These are phyloP conservation scores for Lepidostoma basale DNA, from an alignment of 1,140 invertebrate species.

Conservation along the genomic window DNA sequence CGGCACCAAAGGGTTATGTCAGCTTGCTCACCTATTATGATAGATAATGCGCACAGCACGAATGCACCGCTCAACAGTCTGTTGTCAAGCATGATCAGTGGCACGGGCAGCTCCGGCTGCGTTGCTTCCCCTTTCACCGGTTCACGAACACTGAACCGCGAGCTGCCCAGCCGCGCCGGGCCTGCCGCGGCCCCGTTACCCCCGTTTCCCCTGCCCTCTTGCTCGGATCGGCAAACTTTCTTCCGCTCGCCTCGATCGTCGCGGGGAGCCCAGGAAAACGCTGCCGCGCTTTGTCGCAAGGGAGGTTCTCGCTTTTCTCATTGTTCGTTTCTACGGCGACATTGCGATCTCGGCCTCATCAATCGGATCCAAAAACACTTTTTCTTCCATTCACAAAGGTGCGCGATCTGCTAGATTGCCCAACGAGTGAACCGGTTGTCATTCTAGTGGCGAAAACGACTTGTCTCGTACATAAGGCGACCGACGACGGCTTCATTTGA, in stretches of 20 bases:
- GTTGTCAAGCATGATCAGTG: slow-evolving; percentile 27
- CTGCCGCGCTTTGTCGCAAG: slow-evolving; percentile 3
- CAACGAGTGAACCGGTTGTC: slow-evolving; percentile 7
- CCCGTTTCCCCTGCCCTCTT: neutral
- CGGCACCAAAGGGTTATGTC: slow-evolving; percentile 15
- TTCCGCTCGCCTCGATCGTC: slow-evolving; percentile 40
- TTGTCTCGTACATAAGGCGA: neutral
- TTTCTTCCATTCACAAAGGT: neutral
- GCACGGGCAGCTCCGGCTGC: slow-evolving; percentile 18
- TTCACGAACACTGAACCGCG: slow-evolving; percentile 32
- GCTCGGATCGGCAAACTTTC: slow-evolving; percentile 34
- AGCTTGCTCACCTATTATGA: slow-evolving; percentile 29
- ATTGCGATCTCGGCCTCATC: neutral
- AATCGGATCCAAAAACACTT: neutral
- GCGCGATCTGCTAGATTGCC: slow-evolving; percentile 2
- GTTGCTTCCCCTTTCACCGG: slow-evolving; percentile 42
- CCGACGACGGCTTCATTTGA: neutral
- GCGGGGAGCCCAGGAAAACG: slow-evolving; percentile 43
- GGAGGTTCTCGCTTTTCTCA: neutral
- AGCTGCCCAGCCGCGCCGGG: too few species aligned
- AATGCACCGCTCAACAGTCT: slow-evolving; percentile 22
- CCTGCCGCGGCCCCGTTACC: neutral
- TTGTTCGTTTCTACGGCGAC: neutral
- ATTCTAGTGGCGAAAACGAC: neutral
- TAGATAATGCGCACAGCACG: slow-evolving; percentile 28